Evolutionary conservation across 2,888 invertebrate species (phyloP).

Genomic region (Diaperis boleti): DNA sequence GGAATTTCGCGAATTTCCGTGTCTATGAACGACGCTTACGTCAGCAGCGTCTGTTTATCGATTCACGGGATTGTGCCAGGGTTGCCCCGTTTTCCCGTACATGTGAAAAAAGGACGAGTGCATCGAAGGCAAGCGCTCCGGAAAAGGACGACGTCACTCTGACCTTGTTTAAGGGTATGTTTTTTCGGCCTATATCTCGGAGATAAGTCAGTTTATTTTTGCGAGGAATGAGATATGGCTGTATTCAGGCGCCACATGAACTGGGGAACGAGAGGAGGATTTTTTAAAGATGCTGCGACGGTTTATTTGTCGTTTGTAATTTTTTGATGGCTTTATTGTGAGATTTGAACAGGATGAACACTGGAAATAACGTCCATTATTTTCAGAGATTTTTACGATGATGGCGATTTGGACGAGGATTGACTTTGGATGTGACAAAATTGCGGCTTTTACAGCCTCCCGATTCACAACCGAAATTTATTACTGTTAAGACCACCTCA

Average conservation of each 20-base stretch:
- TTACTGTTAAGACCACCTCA: background rate
- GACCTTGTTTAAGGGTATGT: slow-evolving; percentile 62
- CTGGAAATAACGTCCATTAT: slow-evolving; percentile 11
- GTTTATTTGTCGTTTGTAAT: slow-evolving; percentile 10
- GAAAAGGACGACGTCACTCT: slow-evolving; percentile 51
- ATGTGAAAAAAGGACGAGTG: slow-evolving; percentile 47
- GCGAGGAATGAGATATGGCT: slow-evolving; percentile 62
- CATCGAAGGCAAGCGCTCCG: slow-evolving; percentile 30
- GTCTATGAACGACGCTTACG: slow-evolving; percentile 63
- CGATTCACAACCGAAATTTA: background rate
- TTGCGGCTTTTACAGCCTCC: slow-evolving; percentile 2
- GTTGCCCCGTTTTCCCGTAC: slow-evolving; percentile 54
- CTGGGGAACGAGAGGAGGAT: slow-evolving; percentile 44
- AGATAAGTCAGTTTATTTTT: slow-evolving; percentile 65
- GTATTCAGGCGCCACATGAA: slow-evolving; percentile 61
- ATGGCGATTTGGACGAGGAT: slow-evolving; percentile 12
- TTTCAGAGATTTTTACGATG: slow-evolving; percentile 14
- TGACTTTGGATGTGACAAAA: slow-evolving; percentile 16
- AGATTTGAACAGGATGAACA: slow-evolving; percentile 9
- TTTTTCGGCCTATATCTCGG: slow-evolving; percentile 62
- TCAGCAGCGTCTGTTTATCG: slow-evolving; percentile 67
- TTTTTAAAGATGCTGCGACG: slow-evolving; percentile 28
- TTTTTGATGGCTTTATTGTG: slow-evolving; percentile 26
- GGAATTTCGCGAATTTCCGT: slow-evolving; percentile 60
- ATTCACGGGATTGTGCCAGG: slow-evolving; percentile 61